Percentiles rank a stretch among this genome's conserved stretches.
phyloP scores from a whole-genome alignment of 2,888 invertebrate species.

The Clepsis dumicolana region DNA sequence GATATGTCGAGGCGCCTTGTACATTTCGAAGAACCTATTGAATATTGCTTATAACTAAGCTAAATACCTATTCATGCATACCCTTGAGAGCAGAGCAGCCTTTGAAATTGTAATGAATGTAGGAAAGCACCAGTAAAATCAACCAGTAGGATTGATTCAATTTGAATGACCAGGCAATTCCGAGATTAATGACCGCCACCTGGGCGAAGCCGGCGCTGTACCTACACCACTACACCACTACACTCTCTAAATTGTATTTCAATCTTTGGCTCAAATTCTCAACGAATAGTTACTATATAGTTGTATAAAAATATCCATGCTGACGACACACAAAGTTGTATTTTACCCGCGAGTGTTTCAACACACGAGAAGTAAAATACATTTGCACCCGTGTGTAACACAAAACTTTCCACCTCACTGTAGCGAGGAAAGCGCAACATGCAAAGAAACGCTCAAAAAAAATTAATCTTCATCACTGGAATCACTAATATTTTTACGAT shows the following conservation, averaged over 20 bases:
- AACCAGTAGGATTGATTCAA: conserved; percentile 70
- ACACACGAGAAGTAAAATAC: no score
- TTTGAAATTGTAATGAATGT: conserved; percentile 57
- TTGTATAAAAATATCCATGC: no score
- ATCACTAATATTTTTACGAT: no score
- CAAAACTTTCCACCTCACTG: no score
- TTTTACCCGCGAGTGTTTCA: no score
- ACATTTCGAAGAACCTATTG: not conserved
- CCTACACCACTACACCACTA: not conserved
- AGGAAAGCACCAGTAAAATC: conserved; percentile 44
- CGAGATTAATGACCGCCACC: conserved; percentile 65
- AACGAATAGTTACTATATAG: no score
- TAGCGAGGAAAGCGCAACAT: no score
- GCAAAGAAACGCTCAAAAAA: no score
- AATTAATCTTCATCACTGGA: no score
- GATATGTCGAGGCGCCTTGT: not conserved
- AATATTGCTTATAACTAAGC: not conserved
- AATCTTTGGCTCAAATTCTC: not conserved
- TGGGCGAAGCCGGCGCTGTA: not conserved
- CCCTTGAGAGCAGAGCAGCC: conserved; percentile 26
- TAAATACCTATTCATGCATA: not conserved
- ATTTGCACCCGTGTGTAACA: no score
- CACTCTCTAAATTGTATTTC: not conserved
- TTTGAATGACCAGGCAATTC: conserved; percentile 69
- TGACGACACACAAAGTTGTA: no score